phyloP scores from a whole-genome alignment of 2,797 vertebrate genomes.

The Pteronotus mesoamericanus region DNA sequence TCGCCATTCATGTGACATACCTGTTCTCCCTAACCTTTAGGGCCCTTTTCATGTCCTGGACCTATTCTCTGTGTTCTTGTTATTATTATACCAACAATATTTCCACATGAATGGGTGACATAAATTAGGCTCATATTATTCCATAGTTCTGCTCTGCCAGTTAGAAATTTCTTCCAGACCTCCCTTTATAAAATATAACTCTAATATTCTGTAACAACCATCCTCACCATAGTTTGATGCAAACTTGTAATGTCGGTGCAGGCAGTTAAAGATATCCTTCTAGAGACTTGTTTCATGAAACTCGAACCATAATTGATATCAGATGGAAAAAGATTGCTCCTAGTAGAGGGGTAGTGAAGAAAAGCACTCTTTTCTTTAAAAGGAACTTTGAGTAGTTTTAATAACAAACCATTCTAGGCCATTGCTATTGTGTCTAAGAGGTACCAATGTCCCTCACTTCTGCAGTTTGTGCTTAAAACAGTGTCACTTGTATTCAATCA shows the following conservation, averaged over 20 bases:
- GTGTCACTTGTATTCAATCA: slow-evolving; percentile 70
- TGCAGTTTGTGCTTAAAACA: slow-evolving; percentile 59
- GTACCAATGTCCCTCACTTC: slow-evolving; percentile 46
- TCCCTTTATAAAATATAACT: background rate
- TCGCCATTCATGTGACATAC: background rate
- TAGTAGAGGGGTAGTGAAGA: slow-evolving; percentile 36
- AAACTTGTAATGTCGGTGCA: slow-evolving; percentile 30
- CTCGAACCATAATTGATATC: slow-evolving; percentile 66
- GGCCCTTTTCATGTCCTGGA: background rate
- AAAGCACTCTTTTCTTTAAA: slow-evolving; percentile 63
- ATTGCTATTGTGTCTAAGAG: slow-evolving; percentile 62
- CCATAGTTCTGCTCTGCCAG: background rate
- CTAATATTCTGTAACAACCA: background rate
- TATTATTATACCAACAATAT: background rate
- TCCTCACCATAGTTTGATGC: background rate
- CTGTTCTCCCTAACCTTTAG: background rate
- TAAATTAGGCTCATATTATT: background rate
- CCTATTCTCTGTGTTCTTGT: background rate
- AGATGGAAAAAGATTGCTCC: slow-evolving; percentile 49
- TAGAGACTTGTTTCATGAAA: slow-evolving; percentile 53
- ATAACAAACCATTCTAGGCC: slow-evolving; percentile 68
- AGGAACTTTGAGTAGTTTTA: slow-evolving; percentile 71
- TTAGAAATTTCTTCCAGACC: slow-evolving; percentile 24
- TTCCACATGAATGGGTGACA: background rate
- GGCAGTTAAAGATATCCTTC: slow-evolving; percentile 51